A percentile compares a stretch with the other conserved stretches of the same genome.
Evolutionary conservation across 2,888 invertebrate genomes (phyloP).

Genomic region (Sturmia bella): DNA sequence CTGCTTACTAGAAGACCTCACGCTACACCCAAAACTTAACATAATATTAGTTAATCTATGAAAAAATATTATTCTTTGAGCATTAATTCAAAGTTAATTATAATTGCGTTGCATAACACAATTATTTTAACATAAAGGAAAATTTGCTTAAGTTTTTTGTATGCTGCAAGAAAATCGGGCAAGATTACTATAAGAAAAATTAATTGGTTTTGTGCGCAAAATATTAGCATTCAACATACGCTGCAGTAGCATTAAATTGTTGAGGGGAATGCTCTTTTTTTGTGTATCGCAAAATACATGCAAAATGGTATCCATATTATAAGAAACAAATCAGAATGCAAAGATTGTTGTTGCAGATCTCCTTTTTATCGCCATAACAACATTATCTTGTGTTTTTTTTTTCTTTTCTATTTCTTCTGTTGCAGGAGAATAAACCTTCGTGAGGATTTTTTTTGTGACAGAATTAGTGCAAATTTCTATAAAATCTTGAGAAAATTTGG

Average conservation of each 20-base stretch:
- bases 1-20: neutral
- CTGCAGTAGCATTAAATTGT: conserved; percentile 3
- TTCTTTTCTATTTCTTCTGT: neutral
- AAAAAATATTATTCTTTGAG: neutral
- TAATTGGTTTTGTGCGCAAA: conserved; percentile 60
- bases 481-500: no score
- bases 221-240: conserved; percentile 37
- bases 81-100: conserved; percentile 38
- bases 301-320: neutral
- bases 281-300: neutral
- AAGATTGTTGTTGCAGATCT: no score
- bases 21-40: conserved; percentile 24
- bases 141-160: neutral
- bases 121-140: neutral
- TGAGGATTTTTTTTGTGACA: neutral
- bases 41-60: conserved; percentile 36
- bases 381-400: no score
- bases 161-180: neutral
- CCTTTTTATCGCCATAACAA: no score
- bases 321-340: neutral
- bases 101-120: conserved; percentile 31
- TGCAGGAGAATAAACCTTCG: neutral
- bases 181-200: conserved; percentile 5
- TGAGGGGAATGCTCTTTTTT: neutral
- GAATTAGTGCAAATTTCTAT: neutral